Evolutionary conservation across 2,888 invertebrate genomes (phyloP), one percentile per base, ranked within the genome.

Genomic region (Megamerina dolium): DNA sequence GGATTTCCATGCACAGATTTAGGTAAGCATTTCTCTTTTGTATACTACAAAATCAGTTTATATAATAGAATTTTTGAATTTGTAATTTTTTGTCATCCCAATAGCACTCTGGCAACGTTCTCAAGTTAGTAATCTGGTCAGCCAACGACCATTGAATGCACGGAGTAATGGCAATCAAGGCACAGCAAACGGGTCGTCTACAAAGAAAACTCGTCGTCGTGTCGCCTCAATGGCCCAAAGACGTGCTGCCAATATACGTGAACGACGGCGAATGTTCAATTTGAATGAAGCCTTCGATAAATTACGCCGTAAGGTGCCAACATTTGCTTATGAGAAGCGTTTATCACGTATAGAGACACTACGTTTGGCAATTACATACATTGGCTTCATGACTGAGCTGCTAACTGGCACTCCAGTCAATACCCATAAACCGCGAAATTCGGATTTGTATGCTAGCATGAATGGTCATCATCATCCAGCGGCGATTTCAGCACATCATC

Each of bases 211-310:
- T 2, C 77, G 93, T 5, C 79, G 93, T 3, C 78, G 93, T 19
- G 90, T 92, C 4, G 92, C 93, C 1, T 90, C 92, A 1, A 79
- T 92, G 59, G 91, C 91, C 0, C 93, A 93, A 68, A 76, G 93
- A 26, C 78, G 92, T 40, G 93, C 93, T 0, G 93, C 93, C 19
- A 94, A 94, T 72, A 92, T 93, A 51, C 80, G 93, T 3, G 95
- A 96, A 70, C 76, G 95, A 38, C 78, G 93, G 17, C 78, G 95
- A 50, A 95, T 96, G 93, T 93, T 91, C 69, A 94, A 93, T 72
- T 75, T 95, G 50, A 96, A 95, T 68, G 93, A 93, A 67, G 94
- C 94, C 2, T 96, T 96, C 61, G 95, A 95, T 66, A 88, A 88
- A 64, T 74, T 96, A 30, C 76, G 95, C 19, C 78, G 92, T 60